phyloP scores from a whole-genome alignment of 2,888 invertebrate species.

The Folsomia candida region DNA sequence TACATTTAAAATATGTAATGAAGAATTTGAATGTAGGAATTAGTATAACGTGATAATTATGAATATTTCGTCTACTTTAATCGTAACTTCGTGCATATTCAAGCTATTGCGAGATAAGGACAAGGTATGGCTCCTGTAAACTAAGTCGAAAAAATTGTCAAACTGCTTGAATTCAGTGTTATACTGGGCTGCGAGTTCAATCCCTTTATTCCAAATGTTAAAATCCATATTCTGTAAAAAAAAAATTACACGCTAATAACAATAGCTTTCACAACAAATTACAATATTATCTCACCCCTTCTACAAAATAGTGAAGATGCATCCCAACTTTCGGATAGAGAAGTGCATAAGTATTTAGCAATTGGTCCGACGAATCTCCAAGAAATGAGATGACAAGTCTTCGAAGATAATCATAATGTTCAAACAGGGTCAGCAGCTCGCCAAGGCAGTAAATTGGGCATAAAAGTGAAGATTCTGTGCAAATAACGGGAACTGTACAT shows the following conservation, averaged over 20 bases:
- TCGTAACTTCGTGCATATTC: neutral
- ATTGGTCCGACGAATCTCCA: constrained; percentile 27
- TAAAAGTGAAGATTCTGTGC: constrained; percentile 23
- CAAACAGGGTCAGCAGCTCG: constrained; percentile 42
- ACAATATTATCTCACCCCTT: constrained; percentile 23
- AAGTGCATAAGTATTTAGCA: constrained; percentile 42
- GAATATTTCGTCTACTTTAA: neutral
- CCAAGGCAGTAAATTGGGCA: constrained; percentile 32
- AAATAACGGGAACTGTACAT: constrained; percentile 35
- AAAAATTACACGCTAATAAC: neutral
- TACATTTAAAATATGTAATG: constrained; percentile 5
- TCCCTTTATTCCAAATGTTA: constrained; percentile 29
- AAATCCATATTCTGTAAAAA: constrained; percentile 15
- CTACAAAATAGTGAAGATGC: constrained; percentile 29
- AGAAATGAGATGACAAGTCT: constrained; percentile 38
- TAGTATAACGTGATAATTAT: constrained; percentile 9
- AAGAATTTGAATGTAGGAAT: constrained; percentile 9
- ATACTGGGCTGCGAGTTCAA: constrained; percentile 22
- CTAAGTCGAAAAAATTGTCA: constrained; percentile 25
- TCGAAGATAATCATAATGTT: constrained; percentile 38
- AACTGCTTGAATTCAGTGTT: constrained; percentile 40
- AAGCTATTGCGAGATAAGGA: constrained; percentile 6
- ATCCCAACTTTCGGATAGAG: constrained; percentile 42
- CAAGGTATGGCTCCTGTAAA: constrained; percentile 37
- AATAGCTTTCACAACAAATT: neutral